Base-by-base conservation (phyloP, 2,888 invertebrate species). In the Nasonovia ribisnigri region DNA sequence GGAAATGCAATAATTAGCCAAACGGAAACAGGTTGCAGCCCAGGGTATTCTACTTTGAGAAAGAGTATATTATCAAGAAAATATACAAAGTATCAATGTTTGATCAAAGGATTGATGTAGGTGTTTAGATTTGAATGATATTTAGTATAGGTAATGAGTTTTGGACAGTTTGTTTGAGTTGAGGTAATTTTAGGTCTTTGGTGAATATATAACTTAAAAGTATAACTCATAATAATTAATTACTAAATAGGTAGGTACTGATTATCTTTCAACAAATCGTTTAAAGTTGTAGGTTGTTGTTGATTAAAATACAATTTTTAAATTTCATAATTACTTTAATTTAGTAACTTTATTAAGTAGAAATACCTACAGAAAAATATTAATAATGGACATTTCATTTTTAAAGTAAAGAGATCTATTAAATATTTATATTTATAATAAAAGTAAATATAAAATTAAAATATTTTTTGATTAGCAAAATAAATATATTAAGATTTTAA, bases 371-470 rank as follows among this genome's bases (percentile, higher is more conserved):
- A 1, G 20, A 77, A 36, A 77, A 77, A 77, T 77, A 77, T 36
- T 20, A 24, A 54, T 43, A 91, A 84, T 84, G 90, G 29, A 90
- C 42, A 42, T 84, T 86, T 57, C 3, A 46, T 26, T 86, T 43
- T 46, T 36, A 24, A 54, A 60, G 29, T 86, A n/a, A 46, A 60
- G 8, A 86, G 36, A 92, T 51, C 42, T 54, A 51, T 42, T 54
- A 54, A 2, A 51, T 51, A 16, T 51, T 46, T 20, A 8, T 51
- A 57, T 29, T 84, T n/a, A 10, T n/a, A 57, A 57, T 84, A 10
- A 86, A 86, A 86, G 86, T 42, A 84, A 84, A 48, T 20, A 36
- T 51, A 91, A 91, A 84, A 48, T 36, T 48, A 48, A 46, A 46
- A 36, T 36, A 77, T 51, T 8, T 77, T 90, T 48, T 36, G 4